These are phyloP conservation scores for Meghimatium bilineatum DNA, from an alignment of 2,888 invertebrate genomes.

Conservation along the genomic window DNA sequence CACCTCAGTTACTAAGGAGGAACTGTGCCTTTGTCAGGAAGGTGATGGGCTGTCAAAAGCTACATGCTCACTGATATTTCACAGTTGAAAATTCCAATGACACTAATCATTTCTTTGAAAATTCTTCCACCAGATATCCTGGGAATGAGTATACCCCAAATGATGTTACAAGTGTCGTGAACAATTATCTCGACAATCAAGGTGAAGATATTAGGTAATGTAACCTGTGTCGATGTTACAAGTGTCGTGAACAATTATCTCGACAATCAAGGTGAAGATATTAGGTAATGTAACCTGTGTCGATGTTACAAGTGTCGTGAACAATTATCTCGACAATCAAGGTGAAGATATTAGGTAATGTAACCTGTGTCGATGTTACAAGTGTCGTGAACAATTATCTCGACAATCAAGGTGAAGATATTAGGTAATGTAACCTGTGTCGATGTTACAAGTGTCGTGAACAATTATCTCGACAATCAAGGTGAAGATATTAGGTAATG, in stretches of 20 bases:
- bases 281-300: constrained; percentile 11
- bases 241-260: constrained; percentile 31
- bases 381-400: constrained; percentile 31
- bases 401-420: constrained; percentile 1
- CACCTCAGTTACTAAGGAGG: no score
- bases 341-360: constrained; percentile 31
- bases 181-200: constrained; percentile 17
- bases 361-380: not conserved
- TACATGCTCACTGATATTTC: no score
- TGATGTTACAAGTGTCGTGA: constrained; percentile 28
- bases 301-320: constrained; percentile 28
- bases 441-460: constrained; percentile 4
- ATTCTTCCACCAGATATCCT: not conserved
- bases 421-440: constrained; percentile 11
- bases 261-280: constrained; percentile 1
- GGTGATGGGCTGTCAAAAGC: no score
- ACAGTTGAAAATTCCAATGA: no score
- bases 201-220: constrained; percentile 31
- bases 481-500: no score
- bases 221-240: not conserved
- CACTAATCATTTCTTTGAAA: not conserved
- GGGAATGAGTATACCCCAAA: constrained; percentile 32
- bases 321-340: constrained; percentile 17
- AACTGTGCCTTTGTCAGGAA: no score
- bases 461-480: no score